Evolutionary conservation across 2,797 vertebrate species (phyloP), one percentile per base, ranked within the genome.

Genomic region (Acridotheres tristis): DNA sequence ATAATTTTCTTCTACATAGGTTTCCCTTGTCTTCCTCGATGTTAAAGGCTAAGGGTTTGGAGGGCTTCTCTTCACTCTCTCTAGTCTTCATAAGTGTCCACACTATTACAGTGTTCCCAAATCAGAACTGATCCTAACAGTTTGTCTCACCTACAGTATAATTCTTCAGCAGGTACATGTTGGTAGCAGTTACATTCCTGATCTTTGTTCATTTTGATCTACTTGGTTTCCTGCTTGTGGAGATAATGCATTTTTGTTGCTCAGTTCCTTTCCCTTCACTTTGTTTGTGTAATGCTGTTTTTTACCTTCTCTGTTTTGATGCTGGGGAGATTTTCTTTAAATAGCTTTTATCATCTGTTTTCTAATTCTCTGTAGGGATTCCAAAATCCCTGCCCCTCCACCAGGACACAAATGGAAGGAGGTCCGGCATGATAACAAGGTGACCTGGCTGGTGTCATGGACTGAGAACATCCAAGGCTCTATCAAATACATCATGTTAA

Each of bases 401-500:
- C 88, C 97, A 76, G 99, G 99, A 90, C 98, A 98, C 91, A 99
- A 98, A 93, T 99, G 99, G 99, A 99, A 99, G 97, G 99, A 99
- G 90, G 98, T 99, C 68, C 98, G 99, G 65, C 98, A 99, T 90
- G 99, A 99, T 96, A 99, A 99, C 96, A 99, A 99, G 91, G 99
- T 99, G 94, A 99, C 99, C 76, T 99, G 99, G 99, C 96, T 99
- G 94, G 99, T 98, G 16, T 99, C 99, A 8, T 99, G 99, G 99
- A 99, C 99, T 3, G 99, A 99, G 96, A 99, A 99, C 96, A 99
- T 99, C 97, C 99, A 99, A 90, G 99, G 99, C 81, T 99, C 99
- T 63, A 99, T 99, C 97, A 99, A 99, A 95, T 99, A 99, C 96
- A 99, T 99, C 94, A 99, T 99, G 99, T 97, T 99, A 94, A 99